phyloP scores from a whole-genome alignment of 2,113 vertebrate species.

The Columbina picui region DNA sequence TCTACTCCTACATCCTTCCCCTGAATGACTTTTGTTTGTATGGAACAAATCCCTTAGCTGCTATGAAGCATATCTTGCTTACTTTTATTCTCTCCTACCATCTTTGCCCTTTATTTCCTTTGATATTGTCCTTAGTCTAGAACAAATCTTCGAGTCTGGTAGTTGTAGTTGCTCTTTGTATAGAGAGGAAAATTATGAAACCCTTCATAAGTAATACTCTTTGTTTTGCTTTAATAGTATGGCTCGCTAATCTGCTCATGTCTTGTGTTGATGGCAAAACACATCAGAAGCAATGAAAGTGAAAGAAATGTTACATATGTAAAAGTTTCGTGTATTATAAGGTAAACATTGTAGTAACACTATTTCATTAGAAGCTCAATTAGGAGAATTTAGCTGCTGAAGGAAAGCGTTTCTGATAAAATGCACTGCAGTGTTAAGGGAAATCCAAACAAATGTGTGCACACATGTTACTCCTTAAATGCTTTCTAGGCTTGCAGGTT shows the following conservation, averaged over 20 bases:
- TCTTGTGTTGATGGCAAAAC: neutral
- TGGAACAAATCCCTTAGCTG: neutral
- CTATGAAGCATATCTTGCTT: neutral
- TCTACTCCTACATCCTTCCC: neutral
- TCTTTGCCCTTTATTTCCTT: neutral
- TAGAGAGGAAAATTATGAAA: neutral
- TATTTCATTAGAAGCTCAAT: neutral
- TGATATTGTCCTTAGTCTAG: neutral
- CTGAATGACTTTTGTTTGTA: neutral
- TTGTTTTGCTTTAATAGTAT: neutral
- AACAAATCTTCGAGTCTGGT: neutral
- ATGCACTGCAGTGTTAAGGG: neutral
- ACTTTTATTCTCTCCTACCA: neutral
- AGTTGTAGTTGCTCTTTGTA: neutral
- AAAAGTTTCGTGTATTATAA: neutral
- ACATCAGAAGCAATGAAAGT: neutral
- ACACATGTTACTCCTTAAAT: neutral
- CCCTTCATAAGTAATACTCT: neutral
- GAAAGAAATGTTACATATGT: neutral
- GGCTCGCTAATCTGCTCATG: neutral
- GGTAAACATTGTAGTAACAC: neutral
- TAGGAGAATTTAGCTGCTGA: slow-evolving; percentile 21
- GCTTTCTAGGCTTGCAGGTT: neutral
- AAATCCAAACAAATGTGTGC: neutral
- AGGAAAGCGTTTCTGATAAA: slow-evolving; percentile 22